Percentiles rank a stretch among this genome's conserved stretches.
These are phyloP conservation scores for Parasteatoda tepidariorum DNA, from an alignment of 1,140 invertebrate genomes.

Conservation along the genomic window DNA sequence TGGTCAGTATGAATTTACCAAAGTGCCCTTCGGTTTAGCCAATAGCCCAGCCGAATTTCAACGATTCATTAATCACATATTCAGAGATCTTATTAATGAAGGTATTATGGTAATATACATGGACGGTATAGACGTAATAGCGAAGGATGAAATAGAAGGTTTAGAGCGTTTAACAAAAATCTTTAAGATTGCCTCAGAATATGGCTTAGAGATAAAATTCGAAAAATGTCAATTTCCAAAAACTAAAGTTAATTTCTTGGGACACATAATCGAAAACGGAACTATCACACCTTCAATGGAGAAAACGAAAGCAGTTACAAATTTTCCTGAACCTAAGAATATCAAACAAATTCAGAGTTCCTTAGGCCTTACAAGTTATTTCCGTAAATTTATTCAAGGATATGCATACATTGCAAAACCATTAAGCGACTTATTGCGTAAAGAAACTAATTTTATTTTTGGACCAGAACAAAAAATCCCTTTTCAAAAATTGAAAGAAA, in stretches of 20 bases:
- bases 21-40: neutral
- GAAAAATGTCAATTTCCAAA: slow-evolving; percentile 1
- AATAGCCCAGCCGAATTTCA: neutral
- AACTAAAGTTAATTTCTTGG: neutral
- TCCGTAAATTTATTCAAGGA: neutral
- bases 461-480: neutral
- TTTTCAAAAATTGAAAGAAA: neutral
- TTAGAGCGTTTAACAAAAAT: neutral
- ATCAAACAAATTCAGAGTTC: neutral
- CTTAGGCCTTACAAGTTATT: neutral
- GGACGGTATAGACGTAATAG: neutral
- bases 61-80: neutral
- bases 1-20: neutral
- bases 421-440: neutral
- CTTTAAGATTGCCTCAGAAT: neutral
- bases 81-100: neutral
- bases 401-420: neutral
- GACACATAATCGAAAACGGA: slow-evolving; percentile 23
- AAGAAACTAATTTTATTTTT: neutral
- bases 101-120: neutral
- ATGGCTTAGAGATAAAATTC: neutral
- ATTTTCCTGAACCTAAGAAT: neutral
- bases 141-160: neutral
- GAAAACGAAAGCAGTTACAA: neutral
- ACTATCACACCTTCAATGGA: neutral